Base-by-base conservation (phyloP, 2,797 vertebrate genomes). In the Clarias pachynema region DNA sequence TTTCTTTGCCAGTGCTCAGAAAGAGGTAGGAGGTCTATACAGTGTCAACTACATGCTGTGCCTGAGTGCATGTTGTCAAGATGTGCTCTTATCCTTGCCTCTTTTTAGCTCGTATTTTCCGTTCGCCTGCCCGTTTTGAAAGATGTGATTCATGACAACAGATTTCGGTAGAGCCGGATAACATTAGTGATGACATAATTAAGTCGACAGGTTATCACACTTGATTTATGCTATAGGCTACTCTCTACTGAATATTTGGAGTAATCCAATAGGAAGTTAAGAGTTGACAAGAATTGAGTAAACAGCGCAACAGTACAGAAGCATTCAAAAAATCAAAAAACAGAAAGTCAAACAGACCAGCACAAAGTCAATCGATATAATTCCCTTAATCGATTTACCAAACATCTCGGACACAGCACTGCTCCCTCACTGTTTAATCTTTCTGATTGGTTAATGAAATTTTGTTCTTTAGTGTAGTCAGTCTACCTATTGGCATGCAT, bases 41-140 rank as follows among this genome's bases (percentile, higher is more conserved):
- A 80, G 31, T 68, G 31, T 37, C 44, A 78, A 57, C 29, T 57
- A 20, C 81, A 59, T 57, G 80, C 26, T 57, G 20, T 59, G 29
- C 29, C 65, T 82, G 65, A 82, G 24, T 82, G 53, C 31, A 72
- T 3, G 14, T 59, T 69, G 66, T 82, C 56, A 72, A 82, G 66
- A 37, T 82, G 53, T 59, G 9, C 24, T 60, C 26, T 26, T 57
- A 44, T 66, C 79, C 18, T 15, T 3, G 18, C 29, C 74, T 59
- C 75, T 60, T 78, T 60, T 68, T 49, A 24, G 20, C 16, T 49
- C 4, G n/a, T 31, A 7, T 66, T 1, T 66, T 68, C 56, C 20
- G 12, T 82, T 57, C 24, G 31, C 34, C 29, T 62, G 34, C 24
- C 77, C 59, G 44, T n/a, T n/a, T 78, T n/a, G 26, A 9, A 81